phyloP scores from a whole-genome alignment of 1,140 invertebrate genomes.

The Berghia stephanieae region DNA sequence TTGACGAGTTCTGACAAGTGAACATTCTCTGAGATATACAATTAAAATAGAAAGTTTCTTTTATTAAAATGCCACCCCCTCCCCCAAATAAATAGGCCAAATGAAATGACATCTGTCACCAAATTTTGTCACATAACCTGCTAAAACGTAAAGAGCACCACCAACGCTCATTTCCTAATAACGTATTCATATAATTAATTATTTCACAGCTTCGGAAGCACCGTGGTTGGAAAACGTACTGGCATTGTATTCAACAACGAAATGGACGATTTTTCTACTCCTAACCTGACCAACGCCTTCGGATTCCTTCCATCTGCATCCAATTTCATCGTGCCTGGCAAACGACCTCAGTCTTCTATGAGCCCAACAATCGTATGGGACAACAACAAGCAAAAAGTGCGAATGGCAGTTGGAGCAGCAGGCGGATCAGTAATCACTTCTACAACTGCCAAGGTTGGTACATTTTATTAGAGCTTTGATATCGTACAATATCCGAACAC shows the following conservation, averaged over 20 bases:
- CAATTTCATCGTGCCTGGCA: constrained; percentile 83
- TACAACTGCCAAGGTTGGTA: constrained; percentile 78
- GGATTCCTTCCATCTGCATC: constrained; percentile 71
- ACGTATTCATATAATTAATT: no score
- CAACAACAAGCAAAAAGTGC: constrained; percentile 72
- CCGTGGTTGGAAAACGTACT: constrained; percentile 73
- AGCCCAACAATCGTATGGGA: constrained; percentile 85
- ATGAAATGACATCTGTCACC: no score
- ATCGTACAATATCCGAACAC: no score
- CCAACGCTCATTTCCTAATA: no score
- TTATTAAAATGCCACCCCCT: no score
- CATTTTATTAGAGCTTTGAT: no score
- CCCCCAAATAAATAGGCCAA: no score
- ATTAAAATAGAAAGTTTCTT: no score
- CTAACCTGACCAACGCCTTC: constrained; percentile 79
- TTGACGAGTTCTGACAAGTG: no score
- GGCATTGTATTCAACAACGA: constrained; percentile 93
- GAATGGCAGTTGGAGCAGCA: constrained; percentile 86
- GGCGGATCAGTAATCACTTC: constrained; percentile 92
- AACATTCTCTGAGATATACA: no score
- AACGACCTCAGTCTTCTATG: constrained; percentile 92
- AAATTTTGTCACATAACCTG: no score
- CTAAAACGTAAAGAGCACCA: no score
- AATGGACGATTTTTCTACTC: constrained; percentile 95
- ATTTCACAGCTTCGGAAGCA: constrained; percentile 69